Evolutionary conservation across 2,113 vertebrate species (phyloP).

Genomic region (Tyto alba): DNA sequence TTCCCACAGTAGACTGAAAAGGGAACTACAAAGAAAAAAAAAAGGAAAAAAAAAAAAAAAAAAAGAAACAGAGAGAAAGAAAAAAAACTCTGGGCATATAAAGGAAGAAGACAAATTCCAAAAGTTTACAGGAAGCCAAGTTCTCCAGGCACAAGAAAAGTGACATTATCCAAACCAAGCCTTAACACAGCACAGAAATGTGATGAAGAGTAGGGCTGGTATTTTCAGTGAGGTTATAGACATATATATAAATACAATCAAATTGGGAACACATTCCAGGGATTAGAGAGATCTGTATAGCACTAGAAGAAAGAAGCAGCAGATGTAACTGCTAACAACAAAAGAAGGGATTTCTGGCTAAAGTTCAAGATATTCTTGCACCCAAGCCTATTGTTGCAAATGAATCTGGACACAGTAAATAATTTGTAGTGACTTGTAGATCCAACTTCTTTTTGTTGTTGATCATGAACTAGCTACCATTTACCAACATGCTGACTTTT

Average conservation of each 20-base stretch:
- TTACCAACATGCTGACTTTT: background rate
- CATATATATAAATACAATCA: constrained; percentile 61
- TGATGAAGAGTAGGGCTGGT: constrained; percentile 60
- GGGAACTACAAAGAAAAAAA: background rate
- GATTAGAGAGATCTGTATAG: constrained; percentile 69
- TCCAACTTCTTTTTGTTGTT: background rate
- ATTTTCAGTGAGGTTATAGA: constrained; percentile 33
- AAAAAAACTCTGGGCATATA: background rate
- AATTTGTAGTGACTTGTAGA: background rate
- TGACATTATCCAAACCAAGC: constrained; percentile 56
- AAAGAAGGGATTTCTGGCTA: constrained; percentile 22
- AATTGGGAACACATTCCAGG: constrained; percentile 68
- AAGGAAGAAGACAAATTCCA: constrained; percentile 30
- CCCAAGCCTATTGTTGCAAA: background rate
- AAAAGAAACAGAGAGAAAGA: background rate
- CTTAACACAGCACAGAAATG: constrained; percentile 33
- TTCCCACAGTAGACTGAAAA: background rate
- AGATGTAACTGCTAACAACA: constrained; percentile 48
- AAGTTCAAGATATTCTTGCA: constrained; percentile 18
- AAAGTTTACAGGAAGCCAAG: constrained; percentile 42
- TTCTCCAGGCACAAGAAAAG: constrained; percentile 40
- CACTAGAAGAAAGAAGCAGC: constrained; percentile 46
- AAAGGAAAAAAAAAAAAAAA: accelerated
- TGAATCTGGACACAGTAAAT: constrained; percentile 4
- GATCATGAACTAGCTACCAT: background rate